Percentiles rank a stretch among this genome's conserved stretches.
These are phyloP conservation scores for Tachina fera DNA, from an alignment of 2,888 invertebrate species.

Conservation along the genomic window DNA sequence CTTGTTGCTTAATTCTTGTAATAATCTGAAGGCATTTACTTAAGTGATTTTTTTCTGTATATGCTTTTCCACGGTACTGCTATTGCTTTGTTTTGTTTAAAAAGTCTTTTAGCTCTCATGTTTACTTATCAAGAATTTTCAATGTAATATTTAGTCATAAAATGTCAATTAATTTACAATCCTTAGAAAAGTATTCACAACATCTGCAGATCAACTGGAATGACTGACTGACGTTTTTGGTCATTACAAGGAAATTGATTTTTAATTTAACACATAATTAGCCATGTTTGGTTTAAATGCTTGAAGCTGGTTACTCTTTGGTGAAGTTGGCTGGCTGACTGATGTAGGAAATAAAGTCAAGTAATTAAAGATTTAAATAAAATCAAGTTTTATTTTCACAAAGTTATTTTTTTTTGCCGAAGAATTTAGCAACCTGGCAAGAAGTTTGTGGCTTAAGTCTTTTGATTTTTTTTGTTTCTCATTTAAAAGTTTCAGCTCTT, in stretches of 20 bases:
- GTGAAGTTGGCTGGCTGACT: background rate
- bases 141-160: slow-evolving; percentile 70
- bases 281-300: slow-evolving; percentile 60
- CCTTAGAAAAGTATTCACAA: background rate
- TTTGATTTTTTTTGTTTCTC: slow-evolving; percentile 21
- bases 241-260: slow-evolving; percentile 71
- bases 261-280: slow-evolving; percentile 72
- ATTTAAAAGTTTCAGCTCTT: background rate
- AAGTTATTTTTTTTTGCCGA: background rate
- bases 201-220: background rate
- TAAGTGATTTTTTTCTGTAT: background rate
- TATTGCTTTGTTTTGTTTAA: background rate
- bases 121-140: slow-evolving; percentile 69
- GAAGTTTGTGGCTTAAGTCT: slow-evolving; percentile 52
- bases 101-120: slow-evolving; percentile 47
- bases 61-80: background rate
- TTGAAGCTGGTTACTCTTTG: slow-evolving; percentile 25
- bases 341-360: slow-evolving; percentile 26
- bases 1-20: slow-evolving; percentile 7
- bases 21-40: slow-evolving; percentile 8
- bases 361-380: slow-evolving; percentile 63
- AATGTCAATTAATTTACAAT: slow-evolving; percentile 69
- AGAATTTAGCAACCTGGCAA: slow-evolving; percentile 1
- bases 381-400: slow-evolving; percentile 21
- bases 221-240: slow-evolving; percentile 52